These are phyloP conservation scores for Lycia hirtaria DNA, from an alignment of 2,888 invertebrate genomes.

Conservation along the genomic window DNA sequence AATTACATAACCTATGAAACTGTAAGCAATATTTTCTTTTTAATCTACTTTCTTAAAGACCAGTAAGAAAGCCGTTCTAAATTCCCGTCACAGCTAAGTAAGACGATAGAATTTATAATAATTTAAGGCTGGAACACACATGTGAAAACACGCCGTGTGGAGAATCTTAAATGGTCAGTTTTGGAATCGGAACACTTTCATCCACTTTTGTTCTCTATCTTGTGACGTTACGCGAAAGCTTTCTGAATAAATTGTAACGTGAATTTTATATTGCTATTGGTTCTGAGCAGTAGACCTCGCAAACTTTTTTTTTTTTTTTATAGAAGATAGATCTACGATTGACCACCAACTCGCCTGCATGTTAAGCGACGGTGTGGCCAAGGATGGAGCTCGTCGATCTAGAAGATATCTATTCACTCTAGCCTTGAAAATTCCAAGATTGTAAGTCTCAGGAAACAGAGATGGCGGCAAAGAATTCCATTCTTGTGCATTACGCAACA, in stretches of 20 bases:
- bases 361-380: too few relatives aligned
- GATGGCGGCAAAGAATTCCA: too few relatives aligned
- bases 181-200: conserved; percentile 50
- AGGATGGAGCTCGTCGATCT: too few relatives aligned
- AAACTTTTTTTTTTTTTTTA: too few relatives aligned
- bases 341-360: too few relatives aligned
- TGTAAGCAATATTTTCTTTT: conserved; percentile 8
- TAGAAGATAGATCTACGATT: too few relatives aligned
- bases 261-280: too few relatives aligned
- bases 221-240: conserved; percentile 47
- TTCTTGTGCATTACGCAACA: too few relatives aligned
- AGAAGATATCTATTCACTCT: too few relatives aligned
- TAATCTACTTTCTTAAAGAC: conserved; percentile 53
- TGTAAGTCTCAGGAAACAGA: too few relatives aligned
- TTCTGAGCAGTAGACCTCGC: too few relatives aligned
- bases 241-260: conserved; percentile 23
- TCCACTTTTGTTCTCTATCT: conserved; percentile 45
- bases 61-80: conserved; percentile 60
- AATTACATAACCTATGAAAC: conserved; percentile 6
- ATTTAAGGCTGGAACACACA: conserved; percentile 54
- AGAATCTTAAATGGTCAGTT: conserved; percentile 60
- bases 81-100: conserved; percentile 40
- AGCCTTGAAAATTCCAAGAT: too few relatives aligned
- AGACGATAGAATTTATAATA: conserved; percentile 70
- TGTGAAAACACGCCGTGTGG: conserved; percentile 70